A percentile compares a stretch with the other conserved stretches of the same genome.
Evolutionary conservation across 2,888 invertebrate species (phyloP).

Genomic region (Galerucella pusilla): DNA sequence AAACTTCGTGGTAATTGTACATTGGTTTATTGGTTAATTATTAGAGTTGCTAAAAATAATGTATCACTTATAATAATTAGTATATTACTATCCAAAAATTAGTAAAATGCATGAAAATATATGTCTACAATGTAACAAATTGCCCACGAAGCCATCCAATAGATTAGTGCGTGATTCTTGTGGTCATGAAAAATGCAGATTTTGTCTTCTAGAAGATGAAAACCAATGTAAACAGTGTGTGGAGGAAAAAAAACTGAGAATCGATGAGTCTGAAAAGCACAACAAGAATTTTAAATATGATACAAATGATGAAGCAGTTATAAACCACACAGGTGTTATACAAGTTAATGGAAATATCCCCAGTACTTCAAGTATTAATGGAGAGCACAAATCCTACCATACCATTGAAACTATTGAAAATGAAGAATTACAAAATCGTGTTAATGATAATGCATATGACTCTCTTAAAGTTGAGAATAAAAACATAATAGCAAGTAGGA

Average conservation of each 20-base stretch:
- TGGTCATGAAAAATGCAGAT: conserved; percentile 81
- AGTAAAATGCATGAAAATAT: conserved; percentile 44
- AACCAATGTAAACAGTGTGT: conserved; percentile 72
- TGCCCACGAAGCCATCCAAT: conserved; percentile 69
- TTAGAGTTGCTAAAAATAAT: too few relatives aligned
- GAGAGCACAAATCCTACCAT: conserved; percentile 16
- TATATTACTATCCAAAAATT: background rate
- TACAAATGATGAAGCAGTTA: conserved; percentile 46
- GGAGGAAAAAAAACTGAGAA: conserved; percentile 32
- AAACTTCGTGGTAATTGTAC: background rate
- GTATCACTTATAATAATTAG: too few relatives aligned
- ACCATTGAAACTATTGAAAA: conserved; percentile 7
- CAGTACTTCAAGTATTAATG: conserved; percentile 30
- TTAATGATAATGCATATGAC: conserved; percentile 17
- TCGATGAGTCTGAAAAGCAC: conserved; percentile 9
- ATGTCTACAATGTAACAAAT: conserved; percentile 69
- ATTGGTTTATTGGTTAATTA: background rate
- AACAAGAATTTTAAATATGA: conserved; percentile 25
- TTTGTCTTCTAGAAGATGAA: conserved; percentile 76
- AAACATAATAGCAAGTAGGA: conserved; percentile 18
- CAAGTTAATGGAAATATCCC: conserved; percentile 54
- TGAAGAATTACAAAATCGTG: background rate
- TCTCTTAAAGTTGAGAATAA: conserved; percentile 27
- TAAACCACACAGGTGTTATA: conserved; percentile 57
- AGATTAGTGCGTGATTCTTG: conserved; percentile 79